Conservation (phyloP, 2,888 invertebrate genomes). For the Platycnemis pennipes region DNA sequence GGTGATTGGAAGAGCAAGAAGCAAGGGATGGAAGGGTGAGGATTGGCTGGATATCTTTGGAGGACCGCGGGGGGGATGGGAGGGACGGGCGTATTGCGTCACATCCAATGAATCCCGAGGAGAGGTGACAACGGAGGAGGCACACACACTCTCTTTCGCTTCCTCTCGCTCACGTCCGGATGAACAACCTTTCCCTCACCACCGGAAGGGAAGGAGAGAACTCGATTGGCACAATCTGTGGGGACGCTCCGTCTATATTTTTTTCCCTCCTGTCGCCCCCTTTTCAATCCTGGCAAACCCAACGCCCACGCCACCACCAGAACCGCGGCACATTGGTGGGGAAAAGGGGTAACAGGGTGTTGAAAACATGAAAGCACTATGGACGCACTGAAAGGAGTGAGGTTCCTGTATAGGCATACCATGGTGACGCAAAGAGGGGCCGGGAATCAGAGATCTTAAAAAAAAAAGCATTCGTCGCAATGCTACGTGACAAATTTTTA, state of each 20-base stretch:
- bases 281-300: background rate
- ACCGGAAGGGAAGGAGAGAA: background rate
- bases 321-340: background rate
- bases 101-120: background rate
- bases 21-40: too few relatives aligned
- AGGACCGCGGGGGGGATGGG: background rate
- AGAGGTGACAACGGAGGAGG: background rate
- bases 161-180: too few relatives aligned
- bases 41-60: background rate
- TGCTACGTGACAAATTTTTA: too few relatives aligned
- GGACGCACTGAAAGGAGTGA: too few relatives aligned
- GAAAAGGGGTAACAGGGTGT: background rate
- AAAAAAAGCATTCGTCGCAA: too few relatives aligned
- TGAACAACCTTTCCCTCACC: background rate
- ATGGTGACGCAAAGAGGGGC: too few relatives aligned
- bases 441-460: too few relatives aligned
- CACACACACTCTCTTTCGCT: background rate
- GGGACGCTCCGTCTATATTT: background rate
- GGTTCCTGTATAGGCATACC: too few relatives aligned
- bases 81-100: background rate
- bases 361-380: too few relatives aligned
- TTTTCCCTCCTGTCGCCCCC: background rate
- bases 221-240: slow-evolving; percentile 34
- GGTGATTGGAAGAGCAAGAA: background rate
- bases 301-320: background rate